Evolutionary conservation across 2,797 vertebrate species (phyloP), one percentile per base, ranked within the genome.

Genomic region (Epinephelus awoara): DNA sequence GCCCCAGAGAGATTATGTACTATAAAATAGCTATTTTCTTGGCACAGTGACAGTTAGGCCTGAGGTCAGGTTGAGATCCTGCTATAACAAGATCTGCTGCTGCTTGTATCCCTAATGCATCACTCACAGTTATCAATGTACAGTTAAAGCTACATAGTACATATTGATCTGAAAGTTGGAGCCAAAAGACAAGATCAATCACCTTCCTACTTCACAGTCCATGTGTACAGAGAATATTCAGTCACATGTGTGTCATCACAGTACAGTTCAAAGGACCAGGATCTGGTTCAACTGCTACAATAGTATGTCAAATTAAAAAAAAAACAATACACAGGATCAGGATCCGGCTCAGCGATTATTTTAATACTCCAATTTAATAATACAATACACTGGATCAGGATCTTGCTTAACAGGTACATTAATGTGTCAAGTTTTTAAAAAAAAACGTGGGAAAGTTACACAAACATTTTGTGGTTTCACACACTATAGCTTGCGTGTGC

Each of bases 41-140:
- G 82, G 61, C 70, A 47, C 5, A 34, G 55, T 80, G 55, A 71
- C 51, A 49, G 76, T 90, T 87, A 77, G 75, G 82, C 67, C 77
- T 66, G 27, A 55, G 80, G 71, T 62, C 67, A 67, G 71, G 40
- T 40, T 15, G 54, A 62, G 82, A 74, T 83, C 83, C 66, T 63
- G 44, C 74, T 77, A 4, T 62, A 72, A 64, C 77, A 77, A 73
- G 71, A 12, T 75, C 49, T 62, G 67, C 50, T 61, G 12, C 65
- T 4, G 42, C 34, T 46, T 40, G 12, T 55, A 70, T 56, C 72
- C 57, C 63, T 44, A 56, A 38, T 44, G 57, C 54, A 66, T 66
- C 54, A 49, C 38, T 27, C 67, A 71, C 55, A 4, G 38, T 46
- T 9, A 65, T 56, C 49, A 54, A 13, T 63, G 50, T 23, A 29